Evolutionary conservation across 2,888 invertebrate species (phyloP).

Genomic region (Melanchra persicariae): DNA sequence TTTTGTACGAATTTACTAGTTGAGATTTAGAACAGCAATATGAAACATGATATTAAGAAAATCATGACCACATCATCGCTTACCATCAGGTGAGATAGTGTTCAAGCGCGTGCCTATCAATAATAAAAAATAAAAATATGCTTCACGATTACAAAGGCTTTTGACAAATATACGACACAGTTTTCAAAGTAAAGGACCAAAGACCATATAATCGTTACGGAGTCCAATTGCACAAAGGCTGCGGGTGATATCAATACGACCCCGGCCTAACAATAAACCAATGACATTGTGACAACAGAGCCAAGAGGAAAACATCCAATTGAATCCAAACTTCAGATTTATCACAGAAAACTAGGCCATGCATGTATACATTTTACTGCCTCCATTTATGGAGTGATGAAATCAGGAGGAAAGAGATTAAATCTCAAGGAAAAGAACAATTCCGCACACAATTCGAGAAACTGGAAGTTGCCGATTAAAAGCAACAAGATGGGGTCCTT

Average conservation of each 20-base stretch:
- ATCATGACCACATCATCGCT: too few species aligned
- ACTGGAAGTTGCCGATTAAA: constrained; percentile 79
- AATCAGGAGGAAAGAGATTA: constrained; percentile 75
- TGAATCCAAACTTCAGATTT: constrained; percentile 56
- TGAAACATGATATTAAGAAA: constrained; percentile 27
- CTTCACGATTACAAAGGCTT: constrained; percentile 4
- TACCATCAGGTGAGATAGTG: too few species aligned
- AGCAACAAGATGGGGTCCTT: constrained; percentile 76
- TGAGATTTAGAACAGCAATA: constrained; percentile 9
- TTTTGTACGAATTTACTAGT: neutral
- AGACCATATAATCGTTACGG: constrained; percentile 12
- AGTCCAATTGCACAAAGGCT: constrained; percentile 27
- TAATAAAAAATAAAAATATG: too few species aligned
- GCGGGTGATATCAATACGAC: constrained; percentile 55
- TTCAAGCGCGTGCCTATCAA: too few species aligned
- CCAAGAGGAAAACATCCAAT: constrained; percentile 53
- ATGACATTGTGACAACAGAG: constrained; percentile 56
- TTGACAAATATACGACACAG: constrained; percentile 4
- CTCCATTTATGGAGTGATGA: constrained; percentile 65
- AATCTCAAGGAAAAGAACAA: constrained; percentile 77
- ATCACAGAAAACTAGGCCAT: constrained; percentile 62
- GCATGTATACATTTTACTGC: constrained; percentile 54
- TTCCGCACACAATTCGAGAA: constrained; percentile 77
- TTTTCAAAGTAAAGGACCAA: constrained; percentile 1
- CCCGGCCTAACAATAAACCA: constrained; percentile 49